A percentile compares a stretch with the other conserved stretches of the same genome.
Evolutionary conservation across 2,113 vertebrate species (phyloP).

Genomic region (Orientallactaga bullata): DNA sequence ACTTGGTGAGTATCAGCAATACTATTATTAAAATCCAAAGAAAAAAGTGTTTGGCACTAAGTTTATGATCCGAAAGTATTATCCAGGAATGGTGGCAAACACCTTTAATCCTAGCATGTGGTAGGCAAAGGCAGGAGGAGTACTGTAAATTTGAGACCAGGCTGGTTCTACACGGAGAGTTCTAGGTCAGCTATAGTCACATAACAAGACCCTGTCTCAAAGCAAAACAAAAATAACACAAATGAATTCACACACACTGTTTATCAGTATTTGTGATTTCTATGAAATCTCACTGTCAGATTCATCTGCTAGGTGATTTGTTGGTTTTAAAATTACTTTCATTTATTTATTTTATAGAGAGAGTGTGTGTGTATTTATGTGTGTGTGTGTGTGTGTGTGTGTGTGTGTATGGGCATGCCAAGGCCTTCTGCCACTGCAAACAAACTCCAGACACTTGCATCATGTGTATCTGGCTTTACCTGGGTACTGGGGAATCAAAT

Average conservation of each 20-base stretch:
- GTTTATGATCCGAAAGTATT: background rate
- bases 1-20: background rate
- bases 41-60: background rate
- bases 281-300: background rate
- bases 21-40: background rate
- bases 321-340: background rate
- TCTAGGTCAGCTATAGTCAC: background rate
- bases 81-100: too few relatives aligned
- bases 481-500: too few relatives aligned
- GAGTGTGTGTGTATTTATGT: too few relatives aligned
- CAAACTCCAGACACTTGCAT: too few relatives aligned
- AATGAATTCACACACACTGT: too few relatives aligned
- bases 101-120: background rate
- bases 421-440: too few relatives aligned
- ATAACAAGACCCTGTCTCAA: background rate
- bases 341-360: too few relatives aligned
- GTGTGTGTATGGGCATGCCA: too few relatives aligned
- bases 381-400: too few relatives aligned
- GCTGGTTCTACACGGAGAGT: background rate
- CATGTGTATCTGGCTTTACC: too few relatives aligned
- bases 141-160: background rate
- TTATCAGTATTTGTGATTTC: background rate
- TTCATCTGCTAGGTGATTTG: background rate
- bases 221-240: background rate
- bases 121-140: background rate